These are phyloP conservation scores for Uloborus plumipes DNA, from an alignment of 2,888 invertebrate species.

Conservation along the genomic window DNA sequence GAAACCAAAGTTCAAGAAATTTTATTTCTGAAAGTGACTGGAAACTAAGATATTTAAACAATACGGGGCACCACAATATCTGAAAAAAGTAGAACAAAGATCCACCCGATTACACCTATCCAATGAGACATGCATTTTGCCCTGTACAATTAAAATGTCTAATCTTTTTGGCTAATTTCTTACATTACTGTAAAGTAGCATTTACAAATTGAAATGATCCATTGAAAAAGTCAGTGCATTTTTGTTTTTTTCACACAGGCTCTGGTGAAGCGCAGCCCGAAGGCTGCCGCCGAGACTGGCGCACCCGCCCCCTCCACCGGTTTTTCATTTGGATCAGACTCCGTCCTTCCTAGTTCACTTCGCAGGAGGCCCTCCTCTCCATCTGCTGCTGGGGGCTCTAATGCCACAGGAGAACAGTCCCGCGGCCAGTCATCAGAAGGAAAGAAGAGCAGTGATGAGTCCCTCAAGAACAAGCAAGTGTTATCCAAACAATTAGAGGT, in stretches of 20 bases:
- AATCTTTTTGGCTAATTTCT: no score
- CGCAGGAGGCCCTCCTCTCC: conserved; percentile 78
- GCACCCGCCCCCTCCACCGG: conserved; percentile 67
- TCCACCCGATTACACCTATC: no score
- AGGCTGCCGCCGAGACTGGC: conserved; percentile 71
- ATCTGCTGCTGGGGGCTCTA: conserved; percentile 66
- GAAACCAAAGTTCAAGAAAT: no score
- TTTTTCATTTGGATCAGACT: conserved; percentile 74
- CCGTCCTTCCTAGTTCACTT: conserved; percentile 76
- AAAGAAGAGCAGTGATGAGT: conserved; percentile 69
- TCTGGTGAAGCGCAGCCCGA: conserved; percentile 77
- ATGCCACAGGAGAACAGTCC: conserved; percentile 37
- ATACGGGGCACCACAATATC: no score
- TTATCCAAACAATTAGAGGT: conserved; percentile 76
- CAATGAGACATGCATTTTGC: no score
- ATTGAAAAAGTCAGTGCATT: not conserved
- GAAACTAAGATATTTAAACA: no score
- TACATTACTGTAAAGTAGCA: no score
- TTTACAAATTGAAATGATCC: no score
- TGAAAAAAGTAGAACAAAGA: no score
- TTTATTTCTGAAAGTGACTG: no score
- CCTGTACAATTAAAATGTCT: not conserved
- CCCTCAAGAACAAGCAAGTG: conserved; percentile 74
- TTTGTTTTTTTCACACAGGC: conserved; percentile 70
- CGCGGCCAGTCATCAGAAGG: conserved; percentile 66